Evolutionary conservation across 1,140 invertebrate genomes (phyloP).

Genomic region (Trachelipus rathkii): DNA sequence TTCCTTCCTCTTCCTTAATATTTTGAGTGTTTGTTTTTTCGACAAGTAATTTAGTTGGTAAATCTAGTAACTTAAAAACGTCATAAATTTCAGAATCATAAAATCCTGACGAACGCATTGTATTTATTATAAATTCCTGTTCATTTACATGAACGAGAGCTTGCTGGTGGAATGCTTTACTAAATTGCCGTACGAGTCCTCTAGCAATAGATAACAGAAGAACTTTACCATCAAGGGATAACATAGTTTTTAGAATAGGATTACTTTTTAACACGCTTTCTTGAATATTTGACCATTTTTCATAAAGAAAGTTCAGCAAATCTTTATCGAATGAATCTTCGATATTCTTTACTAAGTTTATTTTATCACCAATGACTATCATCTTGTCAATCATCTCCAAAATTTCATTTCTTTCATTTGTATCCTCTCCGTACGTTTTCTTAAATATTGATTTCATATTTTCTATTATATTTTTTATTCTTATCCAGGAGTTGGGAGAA

Average conservation of each 20-base stretch:
- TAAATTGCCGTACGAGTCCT: background rate
- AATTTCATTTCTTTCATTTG: background rate
- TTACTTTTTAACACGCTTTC: background rate
- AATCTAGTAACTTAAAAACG: background rate
- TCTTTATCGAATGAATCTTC: background rate
- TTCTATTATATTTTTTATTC: background rate
- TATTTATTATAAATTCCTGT: background rate
- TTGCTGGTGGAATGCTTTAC: background rate
- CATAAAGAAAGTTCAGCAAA: background rate
- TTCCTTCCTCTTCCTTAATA: background rate
- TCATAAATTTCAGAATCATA: background rate
- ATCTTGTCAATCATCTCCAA: background rate
- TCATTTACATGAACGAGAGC: background rate
- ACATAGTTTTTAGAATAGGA: constrained; percentile 1
- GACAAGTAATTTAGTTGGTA: background rate
- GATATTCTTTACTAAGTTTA: background rate
- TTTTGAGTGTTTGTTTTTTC: background rate
- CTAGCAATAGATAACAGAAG: background rate
- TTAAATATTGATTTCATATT: background rate
- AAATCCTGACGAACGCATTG: background rate
- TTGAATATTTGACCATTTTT: background rate
- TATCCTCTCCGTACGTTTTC: background rate
- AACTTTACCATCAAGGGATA: background rate
- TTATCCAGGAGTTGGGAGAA: background rate
- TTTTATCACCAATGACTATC: background rate